Evolutionary conservation across 2,797 vertebrate genomes (phyloP).

Genomic region (Sebastes aleutianus): DNA sequence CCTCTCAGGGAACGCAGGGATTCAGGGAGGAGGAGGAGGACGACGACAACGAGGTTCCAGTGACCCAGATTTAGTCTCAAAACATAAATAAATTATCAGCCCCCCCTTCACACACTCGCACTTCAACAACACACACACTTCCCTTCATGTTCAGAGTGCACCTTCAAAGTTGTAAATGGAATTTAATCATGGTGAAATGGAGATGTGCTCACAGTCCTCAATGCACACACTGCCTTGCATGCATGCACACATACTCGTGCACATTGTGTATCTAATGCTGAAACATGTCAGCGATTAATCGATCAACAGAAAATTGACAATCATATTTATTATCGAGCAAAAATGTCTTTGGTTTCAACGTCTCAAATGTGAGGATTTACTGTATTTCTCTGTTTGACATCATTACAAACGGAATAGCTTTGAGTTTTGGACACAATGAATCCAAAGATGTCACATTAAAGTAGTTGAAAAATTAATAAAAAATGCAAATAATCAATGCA

Average conservation of each 20-base stretch:
- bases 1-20: slow-evolving; percentile 53
- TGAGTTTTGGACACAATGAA: neutral
- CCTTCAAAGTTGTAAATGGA: slow-evolving; percentile 79
- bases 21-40: slow-evolving; percentile 31
- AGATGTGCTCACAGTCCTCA: neutral
- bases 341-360: neutral
- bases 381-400: neutral
- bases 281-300: rapidly evolving
- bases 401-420: neutral
- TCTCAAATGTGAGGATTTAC: neutral
- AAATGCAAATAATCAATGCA: too few species aligned
- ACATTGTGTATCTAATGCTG: neutral
- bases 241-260: neutral
- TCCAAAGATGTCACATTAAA: neutral
- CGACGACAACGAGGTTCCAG: slow-evolving; percentile 74
- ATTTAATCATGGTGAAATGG: slow-evolving; percentile 39
- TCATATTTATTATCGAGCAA: too few species aligned
- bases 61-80: slow-evolving; percentile 86
- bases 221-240: neutral
- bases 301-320: neutral
- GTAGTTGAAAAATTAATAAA: rapidly evolving
- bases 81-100: slow-evolving; percentile 84
- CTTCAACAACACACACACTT: slow-evolving; percentile 67
- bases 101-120: slow-evolving; percentile 42
- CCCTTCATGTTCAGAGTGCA: slow-evolving; percentile 42